Evolutionary conservation across 2,113 vertebrate genomes (phyloP), one percentile per base, ranked within the genome.

Genomic region (Chionis minor): DNA sequence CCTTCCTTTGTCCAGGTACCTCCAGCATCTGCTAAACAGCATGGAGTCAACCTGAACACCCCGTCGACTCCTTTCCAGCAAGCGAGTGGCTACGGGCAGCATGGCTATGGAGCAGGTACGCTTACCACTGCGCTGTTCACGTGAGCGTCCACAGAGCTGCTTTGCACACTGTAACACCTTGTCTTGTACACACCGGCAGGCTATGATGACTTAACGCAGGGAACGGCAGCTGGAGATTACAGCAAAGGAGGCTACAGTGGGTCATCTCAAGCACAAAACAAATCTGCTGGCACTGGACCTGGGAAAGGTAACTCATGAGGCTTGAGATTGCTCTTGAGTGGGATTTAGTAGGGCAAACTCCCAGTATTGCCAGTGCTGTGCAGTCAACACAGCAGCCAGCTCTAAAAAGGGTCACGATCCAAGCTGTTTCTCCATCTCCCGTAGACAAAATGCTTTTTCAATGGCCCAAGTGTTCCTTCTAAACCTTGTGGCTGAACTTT

Each of bases 161-260:
- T 26, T 47, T 47, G 62, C 78, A 33, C 30, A 32, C 55, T 21
- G 47, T 62, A 56, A 23, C 66, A 81, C 61, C 20, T 28, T 56
- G 47, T 90, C 87, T 90, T 94, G 22, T 92, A 86, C 95, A 77
- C 90, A 32, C 28, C 8, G 3, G 82, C 98, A 99, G 99, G 99
- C 96, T 99, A 99, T 61, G 99, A 99, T 51, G 99, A 99, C 98
- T 97, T 99, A 97, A 98, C 98, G 59, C 99, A 99, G 98, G 99
- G 98, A 96, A 98, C 99, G 6, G 98, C 98, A 70, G 98, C 98
- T 79, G 99, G 98, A 73, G 99, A 99, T 92, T 99, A 99, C 98
- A 98, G 98, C 98, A 99, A 99, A 98, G 99, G 99, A 96, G 99
- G 98, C 95, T 99, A 99, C 96, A 98, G 98, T 97, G 98, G 98